Conservation (phyloP, 1,140 invertebrate genomes). For the Drosophila kepulauana region DNA sequence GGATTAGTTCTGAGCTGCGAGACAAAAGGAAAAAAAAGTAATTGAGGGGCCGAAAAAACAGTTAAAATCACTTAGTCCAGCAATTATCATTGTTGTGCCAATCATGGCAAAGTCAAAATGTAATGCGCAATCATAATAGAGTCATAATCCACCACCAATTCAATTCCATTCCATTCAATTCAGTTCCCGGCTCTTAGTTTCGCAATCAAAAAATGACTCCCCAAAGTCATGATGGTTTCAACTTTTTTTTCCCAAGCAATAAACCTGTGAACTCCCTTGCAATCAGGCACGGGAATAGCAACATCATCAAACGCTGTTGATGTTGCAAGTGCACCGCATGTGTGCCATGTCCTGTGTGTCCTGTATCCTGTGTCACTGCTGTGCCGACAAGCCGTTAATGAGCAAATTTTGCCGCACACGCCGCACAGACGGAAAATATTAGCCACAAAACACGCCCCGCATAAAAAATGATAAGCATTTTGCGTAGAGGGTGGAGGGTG, state of each 20-base stretch:
- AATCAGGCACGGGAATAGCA: constrained; percentile 55
- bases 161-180: background rate
- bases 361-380: constrained; percentile 30
- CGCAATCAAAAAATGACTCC: background rate
- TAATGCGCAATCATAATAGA: constrained; percentile 50
- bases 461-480: constrained; percentile 62
- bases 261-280: constrained; percentile 51
- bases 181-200: background rate
- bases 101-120: constrained; percentile 13
- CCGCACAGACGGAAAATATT: constrained; percentile 72
- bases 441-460: constrained; percentile 79
- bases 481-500: no score
- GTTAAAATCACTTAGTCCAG: constrained; percentile 43
- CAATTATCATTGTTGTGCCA: constrained; percentile 50
- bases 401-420: constrained; percentile 58
- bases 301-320: constrained; percentile 45
- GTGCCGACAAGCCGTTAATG: constrained; percentile 74
- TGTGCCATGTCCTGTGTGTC: constrained; percentile 39
- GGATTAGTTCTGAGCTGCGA: constrained; percentile 12
- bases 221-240: background rate
- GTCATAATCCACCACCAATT: constrained; percentile 46
- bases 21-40: no score
- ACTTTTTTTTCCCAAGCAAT: constrained; percentile 2
- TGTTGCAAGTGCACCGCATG: constrained; percentile 79
- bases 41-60: constrained; percentile 20